Base-by-base conservation (phyloP, 2,888 invertebrate species). In the Gisinianus flammeolus region DNA sequence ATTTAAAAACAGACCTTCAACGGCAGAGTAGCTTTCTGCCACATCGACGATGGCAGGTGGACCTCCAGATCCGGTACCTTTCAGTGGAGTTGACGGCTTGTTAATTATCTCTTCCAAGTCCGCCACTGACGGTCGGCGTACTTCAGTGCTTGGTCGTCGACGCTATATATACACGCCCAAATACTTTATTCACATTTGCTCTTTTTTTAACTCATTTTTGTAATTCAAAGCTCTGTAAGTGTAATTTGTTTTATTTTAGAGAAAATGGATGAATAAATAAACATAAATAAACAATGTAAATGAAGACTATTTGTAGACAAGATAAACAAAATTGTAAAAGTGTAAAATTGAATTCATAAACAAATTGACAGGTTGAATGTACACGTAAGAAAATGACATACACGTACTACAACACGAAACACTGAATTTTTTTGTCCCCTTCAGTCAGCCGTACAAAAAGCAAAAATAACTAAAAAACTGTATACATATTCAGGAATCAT, bases 11-110 rank as follows among this genome's bases (percentile, higher is more conserved):
- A 16, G 44, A 97, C 98, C 97, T 93, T 98, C 98, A 88, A 96
- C 93, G 79, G 96, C 96, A 67, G 97, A 94, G 88, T 98, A 97
- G 86, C 94, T 97, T 87, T 96, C 95, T 87, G 96, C 94, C 66
- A 95, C 93, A 88, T 96, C 96, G 84, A 96, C 92, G 87, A 97
- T 97, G 84, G 91, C 91, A 58, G 97, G 96, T 83, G 96, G 94
- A 80, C 95, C 95, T 83, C 91, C 91, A 86, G 91, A 91, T 82
- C 95, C 96, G 76, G 91, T 87, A 82, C 94, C 91, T 87, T 91
- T 92, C 83, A 97, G 89, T 69, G 97, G 96, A 76, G 96, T 95
- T 72, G 95, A 95, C 66, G 95, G 93, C 87, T 95, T 94, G 87
- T 96, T 94, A 87, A 96, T 93, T 85, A 92, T 91, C 87, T 95